A percentile compares a stretch with the other conserved stretches of the same genome.
These are phyloP conservation scores for Aphodius granarius DNA, from an alignment of 2,888 invertebrate genomes.

Conservation along the genomic window DNA sequence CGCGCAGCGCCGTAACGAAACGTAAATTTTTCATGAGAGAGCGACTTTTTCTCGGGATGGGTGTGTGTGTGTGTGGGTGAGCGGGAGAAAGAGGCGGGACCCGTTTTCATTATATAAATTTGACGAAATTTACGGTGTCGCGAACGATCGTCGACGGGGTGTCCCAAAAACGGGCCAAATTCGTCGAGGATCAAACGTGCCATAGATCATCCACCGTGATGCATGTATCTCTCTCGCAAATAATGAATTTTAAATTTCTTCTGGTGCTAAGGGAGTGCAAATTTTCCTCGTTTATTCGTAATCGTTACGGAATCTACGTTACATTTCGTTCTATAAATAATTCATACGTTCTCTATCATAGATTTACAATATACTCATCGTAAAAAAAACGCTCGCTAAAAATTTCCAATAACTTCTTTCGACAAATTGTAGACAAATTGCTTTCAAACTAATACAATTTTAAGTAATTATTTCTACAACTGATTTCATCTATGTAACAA, in stretches of 20 bases:
- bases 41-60: constrained; percentile 5
- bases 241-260: constrained; percentile 13
- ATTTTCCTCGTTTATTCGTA: no score
- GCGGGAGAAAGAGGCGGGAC: background rate
- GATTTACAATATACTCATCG: no score
- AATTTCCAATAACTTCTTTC: no score
- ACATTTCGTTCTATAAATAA: no score
- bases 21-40: constrained; percentile 13
- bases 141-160: background rate
- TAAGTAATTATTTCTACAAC: no score
- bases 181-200: constrained; percentile 8
- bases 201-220: constrained; percentile 3
- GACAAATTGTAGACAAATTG: no score
- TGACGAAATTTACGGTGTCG: constrained; percentile 1
- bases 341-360: no score
- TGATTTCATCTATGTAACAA: no score
- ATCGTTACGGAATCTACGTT: no score
- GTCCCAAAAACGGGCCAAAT: background rate
- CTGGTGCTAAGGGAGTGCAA: no score
- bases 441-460: no score
- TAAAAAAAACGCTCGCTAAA: no score
- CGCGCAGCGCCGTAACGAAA: background rate
- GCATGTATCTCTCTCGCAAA: constrained; percentile 4
- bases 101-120: constrained; percentile 15
- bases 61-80: background rate